Percentiles rank a stretch among this genome's conserved stretches.
Evolutionary conservation across 2,113 vertebrate genomes (phyloP).

Genomic region (Xenopus borealis): DNA sequence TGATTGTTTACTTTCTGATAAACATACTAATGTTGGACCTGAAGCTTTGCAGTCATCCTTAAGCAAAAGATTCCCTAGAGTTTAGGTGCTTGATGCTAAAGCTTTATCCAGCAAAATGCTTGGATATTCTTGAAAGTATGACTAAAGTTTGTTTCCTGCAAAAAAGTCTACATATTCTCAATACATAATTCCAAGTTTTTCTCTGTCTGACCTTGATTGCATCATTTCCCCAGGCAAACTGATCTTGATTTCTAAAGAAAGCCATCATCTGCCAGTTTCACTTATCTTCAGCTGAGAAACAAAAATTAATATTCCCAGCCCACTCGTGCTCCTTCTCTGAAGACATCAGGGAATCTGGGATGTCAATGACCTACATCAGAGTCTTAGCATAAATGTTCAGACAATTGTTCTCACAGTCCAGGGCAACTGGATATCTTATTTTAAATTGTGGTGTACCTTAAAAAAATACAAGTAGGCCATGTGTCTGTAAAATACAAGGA

Average conservation of each 20-base stretch:
- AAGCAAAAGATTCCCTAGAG: neutral
- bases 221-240: constrained; percentile 51
- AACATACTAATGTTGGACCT: too few relatives aligned
- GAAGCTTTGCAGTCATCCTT: too few relatives aligned
- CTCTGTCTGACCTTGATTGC: constrained; percentile 52
- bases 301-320: constrained; percentile 16
- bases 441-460: too few relatives aligned
- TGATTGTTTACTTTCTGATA: too few relatives aligned
- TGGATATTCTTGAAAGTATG: too few relatives aligned
- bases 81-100: too few relatives aligned
- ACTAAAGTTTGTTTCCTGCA: constrained; percentile 12
- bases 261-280: neutral
- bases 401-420: too few relatives aligned
- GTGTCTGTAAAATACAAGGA: too few relatives aligned
- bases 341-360: constrained; percentile 47
- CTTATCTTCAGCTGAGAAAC: neutral
- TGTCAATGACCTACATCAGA: constrained; percentile 39
- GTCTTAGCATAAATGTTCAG: constrained; percentile 22
- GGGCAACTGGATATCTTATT: too few relatives aligned
- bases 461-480: too few relatives aligned
- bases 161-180: constrained; percentile 8
- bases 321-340: constrained; percentile 47
- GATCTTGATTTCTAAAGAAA: constrained; percentile 41
- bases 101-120: too few relatives aligned
- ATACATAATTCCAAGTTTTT: constrained; percentile 34